Conservation (phyloP, 2,113 vertebrate species). For the Pitta sordida region DNA sequence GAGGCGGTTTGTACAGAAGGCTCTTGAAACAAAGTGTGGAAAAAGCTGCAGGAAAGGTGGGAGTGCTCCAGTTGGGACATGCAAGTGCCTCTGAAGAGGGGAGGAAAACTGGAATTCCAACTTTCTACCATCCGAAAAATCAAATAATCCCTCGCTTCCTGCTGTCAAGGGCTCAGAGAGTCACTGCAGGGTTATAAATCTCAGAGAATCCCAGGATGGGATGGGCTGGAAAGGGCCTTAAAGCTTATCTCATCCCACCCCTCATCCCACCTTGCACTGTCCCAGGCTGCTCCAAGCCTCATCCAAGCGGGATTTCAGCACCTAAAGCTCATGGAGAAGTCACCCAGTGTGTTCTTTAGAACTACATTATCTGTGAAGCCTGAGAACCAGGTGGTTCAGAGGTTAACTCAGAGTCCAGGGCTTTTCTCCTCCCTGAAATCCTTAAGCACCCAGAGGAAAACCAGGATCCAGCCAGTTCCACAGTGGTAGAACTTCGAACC, state of each 20-base stretch:
- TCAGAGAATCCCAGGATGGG: neutral
- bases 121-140: neutral
- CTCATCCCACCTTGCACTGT: neutral
- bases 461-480: neutral
- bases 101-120: neutral
- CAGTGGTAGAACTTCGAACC: neutral
- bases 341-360: neutral
- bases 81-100: neutral
- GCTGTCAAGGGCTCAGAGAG: neutral
- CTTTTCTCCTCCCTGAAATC: too few relatives aligned
- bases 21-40: constrained; percentile 56
- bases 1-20: constrained; percentile 59
- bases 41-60: constrained; percentile 44
- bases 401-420: neutral
- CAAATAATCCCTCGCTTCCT: neutral
- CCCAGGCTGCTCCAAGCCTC: neutral
- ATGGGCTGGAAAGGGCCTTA: neutral
- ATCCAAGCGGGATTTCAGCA: too few relatives aligned
- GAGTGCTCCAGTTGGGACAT: constrained; percentile 39
- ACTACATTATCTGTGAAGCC: neutral
- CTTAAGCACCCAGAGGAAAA: neutral
- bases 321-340: neutral
- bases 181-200: neutral
- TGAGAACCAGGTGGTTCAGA: neutral
- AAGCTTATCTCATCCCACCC: too few relatives aligned